Base-by-base conservation (phyloP, 2,113 vertebrate species). In the Periophthalmodon schlosseri region DNA sequence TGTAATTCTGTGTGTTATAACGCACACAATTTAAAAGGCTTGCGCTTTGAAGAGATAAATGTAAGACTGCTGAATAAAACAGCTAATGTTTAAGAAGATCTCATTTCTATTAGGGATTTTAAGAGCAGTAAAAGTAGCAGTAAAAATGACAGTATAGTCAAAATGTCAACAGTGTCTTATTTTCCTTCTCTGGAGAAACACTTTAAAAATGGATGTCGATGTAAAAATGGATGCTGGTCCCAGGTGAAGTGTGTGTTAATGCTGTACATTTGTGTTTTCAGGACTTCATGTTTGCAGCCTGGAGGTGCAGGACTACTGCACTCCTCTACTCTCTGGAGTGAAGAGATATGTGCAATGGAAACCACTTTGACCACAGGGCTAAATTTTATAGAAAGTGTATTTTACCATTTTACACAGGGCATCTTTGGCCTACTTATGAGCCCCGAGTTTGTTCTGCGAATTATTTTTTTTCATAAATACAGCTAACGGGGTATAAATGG, bases 221-320 rank as follows among this genome's bases (percentile, higher is more conserved):
- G n/a, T n/a, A n/a, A n/a, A n/a, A n/a, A n/a, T n/a, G 36, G 13
- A 65, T 44, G 63, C 34, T n/a, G 34, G 63, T 65, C 63, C 63
- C 63, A 39, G 63, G 63, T 65, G 34, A 65, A 39, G 63, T 21
- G 34, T 39, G 63, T 65, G 63, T 36, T 34, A 64, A 64, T 13
- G 34, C 18, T 64, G 60, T 64, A 65, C 63, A 39, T 39, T 65
- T 18, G 10, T 65, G 63, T 65, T 65, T 65, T 65, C 8, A n/a
- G 18, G 33, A n/a, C 63, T 39, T 36, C 34, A 44, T 65, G 34
- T 65, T 65, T 39, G 34, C 18, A 65, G 34, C 63, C 34, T n/a
- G 34, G 34, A 65, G 63, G 33, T 65, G 9, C 2, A 1, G 34
- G 34, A 65, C 34, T 39, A 44, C 18, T 44, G 63, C 33, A 4